Evolutionary conservation across 2,797 vertebrate genomes (phyloP).

Genomic region (Carcharodon carcharias): DNA sequence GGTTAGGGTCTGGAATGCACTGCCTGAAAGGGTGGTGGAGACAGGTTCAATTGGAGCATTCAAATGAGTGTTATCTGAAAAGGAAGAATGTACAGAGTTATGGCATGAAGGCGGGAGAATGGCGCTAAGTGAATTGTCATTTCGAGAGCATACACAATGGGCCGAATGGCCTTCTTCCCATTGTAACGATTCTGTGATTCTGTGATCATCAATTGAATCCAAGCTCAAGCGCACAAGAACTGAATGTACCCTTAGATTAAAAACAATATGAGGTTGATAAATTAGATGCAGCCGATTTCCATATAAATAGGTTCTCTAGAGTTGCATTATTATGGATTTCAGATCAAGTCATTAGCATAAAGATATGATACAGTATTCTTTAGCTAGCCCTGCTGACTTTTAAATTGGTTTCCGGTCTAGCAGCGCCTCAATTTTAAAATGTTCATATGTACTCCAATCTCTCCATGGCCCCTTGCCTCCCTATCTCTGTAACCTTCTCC

Average conservation of each 20-base stretch:
- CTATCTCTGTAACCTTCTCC: background rate
- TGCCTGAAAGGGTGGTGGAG: no score
- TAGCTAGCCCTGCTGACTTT: background rate
- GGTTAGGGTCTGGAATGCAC: no score
- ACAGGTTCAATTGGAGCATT: no score
- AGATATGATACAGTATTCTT: background rate
- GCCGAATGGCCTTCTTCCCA: no score
- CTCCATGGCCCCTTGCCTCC: background rate
- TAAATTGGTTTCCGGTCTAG: background rate
- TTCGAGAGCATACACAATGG: no score
- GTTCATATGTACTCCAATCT: background rate
- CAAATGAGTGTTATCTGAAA: no score
- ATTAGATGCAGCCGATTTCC: constrained; percentile 6
- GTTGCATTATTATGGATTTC: background rate
- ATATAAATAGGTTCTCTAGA: background rate
- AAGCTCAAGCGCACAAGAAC: background rate
- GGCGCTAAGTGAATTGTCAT: no score
- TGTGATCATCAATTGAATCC: background rate
- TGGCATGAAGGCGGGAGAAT: no score
- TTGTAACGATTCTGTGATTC: no score
- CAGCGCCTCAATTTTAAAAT: background rate
- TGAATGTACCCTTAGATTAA: background rate
- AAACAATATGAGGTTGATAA: background rate
- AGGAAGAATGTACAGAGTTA: no score
- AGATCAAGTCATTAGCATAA: background rate